Evolutionary conservation across 2,888 invertebrate species (phyloP).

Genomic region (Aethes cnicana): DNA sequence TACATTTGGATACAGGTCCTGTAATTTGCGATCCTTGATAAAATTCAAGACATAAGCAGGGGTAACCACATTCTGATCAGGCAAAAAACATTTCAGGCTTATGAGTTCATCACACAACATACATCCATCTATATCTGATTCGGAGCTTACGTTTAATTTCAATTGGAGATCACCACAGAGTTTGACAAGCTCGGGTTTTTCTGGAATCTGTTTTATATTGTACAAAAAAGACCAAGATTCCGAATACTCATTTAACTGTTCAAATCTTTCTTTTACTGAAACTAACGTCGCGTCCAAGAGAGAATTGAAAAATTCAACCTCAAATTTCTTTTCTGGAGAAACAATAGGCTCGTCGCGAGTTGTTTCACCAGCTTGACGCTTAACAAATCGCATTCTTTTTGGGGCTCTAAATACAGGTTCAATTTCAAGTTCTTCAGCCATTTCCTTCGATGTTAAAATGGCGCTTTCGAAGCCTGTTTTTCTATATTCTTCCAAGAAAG

Average conservation of each 20-base stretch:
- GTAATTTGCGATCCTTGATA: too few relatives aligned
- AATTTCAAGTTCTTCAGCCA: conserved; percentile 37
- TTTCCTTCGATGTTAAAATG: conserved; percentile 35
- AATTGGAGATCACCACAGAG: conserved; percentile 38
- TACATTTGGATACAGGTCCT: too few relatives aligned
- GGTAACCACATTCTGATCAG: too few relatives aligned
- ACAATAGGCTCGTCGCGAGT: conserved; percentile 1
- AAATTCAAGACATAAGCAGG: too few relatives aligned
- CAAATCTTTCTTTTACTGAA: conserved; percentile 37
- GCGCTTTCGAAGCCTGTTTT: conserved; percentile 33
- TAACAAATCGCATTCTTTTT: conserved; percentile 35
- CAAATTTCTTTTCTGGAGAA: background rate
- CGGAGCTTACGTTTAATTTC: conserved; percentile 32
- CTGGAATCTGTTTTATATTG: conserved; percentile 37
- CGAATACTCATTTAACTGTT: conserved; percentile 38
- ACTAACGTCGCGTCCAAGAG: conserved; percentile 33
- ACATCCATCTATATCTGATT: conserved; percentile 29
- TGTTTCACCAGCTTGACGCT: conserved; percentile 38
- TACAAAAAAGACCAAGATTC: conserved; percentile 37
- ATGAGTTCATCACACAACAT: conserved; percentile 33
- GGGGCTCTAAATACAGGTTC: conserved; percentile 37
- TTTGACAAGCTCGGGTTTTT: conserved; percentile 34
- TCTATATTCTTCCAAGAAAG: conserved; percentile 33
- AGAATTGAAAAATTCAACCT: background rate
- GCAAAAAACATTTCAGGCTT: conserved; percentile 34